Base-by-base conservation (phyloP, 64 coral and sea anemone genomes). In the Hydrozoanthus tunicans region DNA sequence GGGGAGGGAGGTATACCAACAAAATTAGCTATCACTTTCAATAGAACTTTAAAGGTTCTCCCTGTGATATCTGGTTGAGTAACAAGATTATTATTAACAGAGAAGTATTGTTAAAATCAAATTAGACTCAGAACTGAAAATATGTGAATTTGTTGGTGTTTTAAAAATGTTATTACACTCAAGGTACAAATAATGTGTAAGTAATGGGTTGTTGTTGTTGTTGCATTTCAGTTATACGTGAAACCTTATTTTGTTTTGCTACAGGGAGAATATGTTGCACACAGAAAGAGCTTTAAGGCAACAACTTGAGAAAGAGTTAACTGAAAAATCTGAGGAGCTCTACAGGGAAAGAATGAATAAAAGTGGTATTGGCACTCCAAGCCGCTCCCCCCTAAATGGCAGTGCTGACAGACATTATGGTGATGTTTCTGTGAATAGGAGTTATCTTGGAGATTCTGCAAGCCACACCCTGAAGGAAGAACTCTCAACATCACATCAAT, bases 241-340 rank as follows among this genome's bases (percentile, higher is more conserved):
- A 64, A 11, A 74, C 9, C 12, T 51, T 12, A 1, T 61, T 6
- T 74, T 75, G 53, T 74, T 59, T 32, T 58, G 12, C 12, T 56
- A 24, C 53, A 88, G 84, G 74, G 70, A 88, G 17, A 88, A 75
- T 74, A 73, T 73, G 53, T 14, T 88, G 9, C 84, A 88, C 43
- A 75, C 84, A 51, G 84, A 88, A 88, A 88, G 84, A 88, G 69
- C 84, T 43, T 75, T 88, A 56, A 88, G 84, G 13, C 84, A 73
- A 59, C 84, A 88, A 9, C 56, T 88, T 73, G 84, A 88, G 13
- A 88, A 74, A 26, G 84, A 88, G 25, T 75, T 88, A 75, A 58
- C 84, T n/a, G 84, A 88, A 10, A 88, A 88, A 56, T 58, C 84
- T 14, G 84, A 88, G 12, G 84, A 88, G 55, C 84, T 88, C 59